Base-by-base conservation (phyloP, 2,113 vertebrate species). In the Anser cygnoides region DNA sequence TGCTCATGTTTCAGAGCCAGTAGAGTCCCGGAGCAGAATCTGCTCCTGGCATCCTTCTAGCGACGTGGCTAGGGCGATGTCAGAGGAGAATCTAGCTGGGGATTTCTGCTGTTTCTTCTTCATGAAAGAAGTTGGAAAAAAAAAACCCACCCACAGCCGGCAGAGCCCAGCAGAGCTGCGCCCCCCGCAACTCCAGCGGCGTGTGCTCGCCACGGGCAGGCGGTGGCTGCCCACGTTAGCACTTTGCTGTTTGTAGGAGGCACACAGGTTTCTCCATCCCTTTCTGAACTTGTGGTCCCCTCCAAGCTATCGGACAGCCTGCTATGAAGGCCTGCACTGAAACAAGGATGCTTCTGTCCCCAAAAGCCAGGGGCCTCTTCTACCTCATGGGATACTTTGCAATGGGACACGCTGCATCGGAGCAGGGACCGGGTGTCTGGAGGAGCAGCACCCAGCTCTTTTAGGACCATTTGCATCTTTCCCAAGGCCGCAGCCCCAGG, bases 161-260 rank as follows among this genome's bases (percentile, higher is more conserved):
- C 39, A 16, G 0, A 0, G 91, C 58, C 2, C 13, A 31, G 71
- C 0, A 0, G 71, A 93, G 58, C 75, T 1, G 4, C 54, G 55
- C 31, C 33, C 84, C 44, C 59, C 4, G 89, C 77, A 65, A 26
- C 78, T 77, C 66, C 73, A 93, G 77, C 62, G 65, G 80, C 2
- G 2, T 10, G 9, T 39, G 84, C 84, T 84, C 26, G 84, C 0
- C 0, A n/a, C 16, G 58, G 54, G 57, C 89, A 91, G 89, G 79
- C 85, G 84, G 91, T 28, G 83, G 72, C 84, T 95, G 82, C 67
- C 84, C 67, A 25, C 61, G 58, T 41, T 62, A 62, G 50, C 43
- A 17, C 2, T 0, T 33, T 80, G 68, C 84, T 91, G 3, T 78
- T 84, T 87, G 0, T 4, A 90, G 74, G 52, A 91, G 54, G 44